Percentiles rank a stretch among this genome's conserved stretches.
Conservation (phyloP, 1,140 invertebrate genomes). For the Hirudo medicinalis region DNA sequence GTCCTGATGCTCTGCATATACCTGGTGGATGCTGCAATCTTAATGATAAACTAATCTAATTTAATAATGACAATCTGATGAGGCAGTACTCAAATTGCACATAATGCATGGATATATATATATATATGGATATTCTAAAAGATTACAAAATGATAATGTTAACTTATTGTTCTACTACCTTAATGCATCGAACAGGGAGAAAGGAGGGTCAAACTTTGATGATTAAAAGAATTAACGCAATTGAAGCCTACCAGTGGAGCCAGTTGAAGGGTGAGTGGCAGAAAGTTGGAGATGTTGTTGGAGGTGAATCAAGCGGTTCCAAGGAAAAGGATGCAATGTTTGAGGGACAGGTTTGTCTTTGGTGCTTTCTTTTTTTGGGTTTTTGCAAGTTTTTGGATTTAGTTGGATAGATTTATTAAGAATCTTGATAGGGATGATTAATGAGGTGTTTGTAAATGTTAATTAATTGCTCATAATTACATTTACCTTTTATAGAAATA, state of each 20-base stretch:
- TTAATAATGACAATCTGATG: neutral
- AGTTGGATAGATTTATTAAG: no score
- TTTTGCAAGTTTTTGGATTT: no score
- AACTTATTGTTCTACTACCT: no score
- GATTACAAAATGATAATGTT: no score
- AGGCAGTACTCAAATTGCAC: no score
- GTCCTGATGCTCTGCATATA: constrained; percentile 56
- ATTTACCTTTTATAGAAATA: constrained; percentile 55
- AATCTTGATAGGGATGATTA: no score
- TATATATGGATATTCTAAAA: no score
- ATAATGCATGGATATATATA: no score
- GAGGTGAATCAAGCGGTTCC: constrained; percentile 50
- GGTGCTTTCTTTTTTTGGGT: no score
- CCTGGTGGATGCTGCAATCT: constrained; percentile 52
- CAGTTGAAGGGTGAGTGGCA: constrained; percentile 58
- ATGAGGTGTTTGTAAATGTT: no score
- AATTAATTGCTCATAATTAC: constrained; percentile 1
- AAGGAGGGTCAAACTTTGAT: constrained; percentile 72
- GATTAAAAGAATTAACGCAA: constrained; percentile 53
- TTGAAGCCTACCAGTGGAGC: constrained; percentile 58
- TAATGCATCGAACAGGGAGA: constrained; percentile 26
- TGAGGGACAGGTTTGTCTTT: constrained; percentile 50
- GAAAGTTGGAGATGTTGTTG: constrained; percentile 76
- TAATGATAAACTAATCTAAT: neutral
- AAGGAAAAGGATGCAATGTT: constrained; percentile 56